Evolutionary conservation across 2,113 vertebrate species (phyloP), one percentile per base, ranked within the genome.

Genomic region (Anolis carolinensis): DNA sequence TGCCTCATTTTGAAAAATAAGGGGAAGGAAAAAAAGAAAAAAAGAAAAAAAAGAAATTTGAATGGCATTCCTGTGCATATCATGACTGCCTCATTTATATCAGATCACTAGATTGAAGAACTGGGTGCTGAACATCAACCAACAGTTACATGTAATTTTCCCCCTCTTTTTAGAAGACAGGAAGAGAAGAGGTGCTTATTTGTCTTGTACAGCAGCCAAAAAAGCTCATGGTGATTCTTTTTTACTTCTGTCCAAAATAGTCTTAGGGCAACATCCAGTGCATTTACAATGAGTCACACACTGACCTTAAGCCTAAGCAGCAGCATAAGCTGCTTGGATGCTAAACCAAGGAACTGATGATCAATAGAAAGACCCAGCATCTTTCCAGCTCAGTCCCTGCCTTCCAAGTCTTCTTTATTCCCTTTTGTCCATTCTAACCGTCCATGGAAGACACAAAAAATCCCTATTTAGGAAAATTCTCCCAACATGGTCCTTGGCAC

Each of bases 271-370:
- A 21, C 73, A 78, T 62, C n/a, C 74, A 68, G 74, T 21, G 59
- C n/a, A 70, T 59, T 78, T 55, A 21, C 48, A 55, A 13, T 67
- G 82, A 76, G 72, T 84, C 82, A 84, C 62, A 67, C 11, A 32
- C 59, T 67, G 36, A 20, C 73, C 20, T 6, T 27, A 65, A 18
- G 72, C 55, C 36, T 1, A 55, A 84, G 72, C 55, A 75, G 23
- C 20, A 63, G 34, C 18, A 74, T 63, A 63, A 75, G 25, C 52
- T 74, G 52, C 71, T 27, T 52, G 62, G 13, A n/a, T 67, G 13
- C n/a, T 50, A 48, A 78, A 77, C 39, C 72, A 75, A 65, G 36
- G 2, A 44, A 27, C 10, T 48, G 36, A 65, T 65, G 34, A 67
- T 80, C 79, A 76, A 25, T 78, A 39, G 44, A 36, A 78, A 5